Base-by-base conservation (phyloP, 1,140 invertebrate genomes). In the Protaetia brevitarsis region DNA sequence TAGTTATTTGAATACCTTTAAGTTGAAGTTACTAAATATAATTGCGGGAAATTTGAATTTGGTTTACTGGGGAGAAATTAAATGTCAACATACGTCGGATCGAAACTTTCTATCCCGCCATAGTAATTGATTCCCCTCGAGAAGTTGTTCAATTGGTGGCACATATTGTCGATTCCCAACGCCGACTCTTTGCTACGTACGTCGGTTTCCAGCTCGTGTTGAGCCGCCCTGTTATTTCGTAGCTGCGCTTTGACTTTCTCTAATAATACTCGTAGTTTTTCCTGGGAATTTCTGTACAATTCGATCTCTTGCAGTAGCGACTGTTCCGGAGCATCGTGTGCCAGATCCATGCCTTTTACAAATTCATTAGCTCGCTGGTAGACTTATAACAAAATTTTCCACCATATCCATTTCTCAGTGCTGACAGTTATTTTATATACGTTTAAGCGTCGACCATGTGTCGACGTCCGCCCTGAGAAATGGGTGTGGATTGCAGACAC, bases 201-300 rank as follows among this genome's bases (percentile, higher is more conserved):
- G 79, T 97, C 94, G 4, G 90, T 86, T 80, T 97, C 94, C 45
- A 96, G 78, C 74, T 93, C 88, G 79, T 95, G 91, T 73, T 95
- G 90, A 8, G 87, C 87, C 10, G 87, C 88, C 71, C 91, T 84
- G 69, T 88, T 88, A 69, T 87, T 86, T 58, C 85, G 77, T 41
- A 89, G 73, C 82, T 88, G 82, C 63, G 77, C 78, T 61, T 79
- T 77, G 8, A 82, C 79, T 77, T 88, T 89, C 57, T 91, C 87
- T 10, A 90, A 84, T 69, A 92, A 86, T 29, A 84, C 84, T 68
- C 86, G 84, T 65, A 96, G 85, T 67, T 88, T 88, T 36, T 90
- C 87, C 74, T 94, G 89, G 68, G 87, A 87, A 71, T 87, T 86
- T 57, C 91, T 85, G 68, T 95, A 84, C 6, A 86, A 87, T 74